Percentiles rank a stretch among this genome's conserved stretches.
Conservation (phyloP, 2,797 vertebrate genomes). For the Pantherophis alleghaniensis region DNA sequence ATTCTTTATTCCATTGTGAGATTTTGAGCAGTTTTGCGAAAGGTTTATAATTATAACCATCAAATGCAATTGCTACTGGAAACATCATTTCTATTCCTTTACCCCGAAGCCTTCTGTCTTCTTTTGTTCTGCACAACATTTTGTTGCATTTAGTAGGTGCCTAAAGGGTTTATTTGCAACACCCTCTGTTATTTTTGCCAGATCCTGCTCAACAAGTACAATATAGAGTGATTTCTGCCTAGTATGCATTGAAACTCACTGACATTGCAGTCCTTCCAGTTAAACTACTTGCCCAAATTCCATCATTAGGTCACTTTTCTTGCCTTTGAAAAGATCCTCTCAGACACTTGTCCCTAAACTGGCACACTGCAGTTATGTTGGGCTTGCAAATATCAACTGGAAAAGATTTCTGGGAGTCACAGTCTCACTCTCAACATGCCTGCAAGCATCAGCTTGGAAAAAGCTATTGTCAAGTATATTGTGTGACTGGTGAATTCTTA, state of each 20-base stretch:
- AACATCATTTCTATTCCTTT: background rate
- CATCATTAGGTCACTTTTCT: background rate
- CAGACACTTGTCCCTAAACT: background rate
- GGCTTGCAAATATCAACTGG: background rate
- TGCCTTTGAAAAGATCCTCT: background rate
- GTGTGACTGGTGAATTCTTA: background rate
- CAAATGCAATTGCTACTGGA: background rate
- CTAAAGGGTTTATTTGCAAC: background rate
- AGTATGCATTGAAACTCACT: slow-evolving; percentile 13
- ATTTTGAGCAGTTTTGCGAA: background rate
- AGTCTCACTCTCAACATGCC: background rate
- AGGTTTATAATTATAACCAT: background rate
- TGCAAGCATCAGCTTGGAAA: background rate
- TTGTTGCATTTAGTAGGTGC: background rate
- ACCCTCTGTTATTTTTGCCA: slow-evolving; percentile 1
- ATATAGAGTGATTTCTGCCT: slow-evolving; percentile 18
- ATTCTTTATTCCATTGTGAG: background rate
- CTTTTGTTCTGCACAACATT: background rate
- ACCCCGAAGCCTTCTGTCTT: background rate
- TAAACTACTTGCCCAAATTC: slow-evolving; percentile 1
- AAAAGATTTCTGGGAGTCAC: background rate
- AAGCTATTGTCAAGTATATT: background rate
- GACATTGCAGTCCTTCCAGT: slow-evolving; percentile 18
- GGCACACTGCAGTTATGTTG: background rate
- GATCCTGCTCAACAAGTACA: background rate